These are phyloP conservation scores for Pangasianodon hypophthalmus DNA, from an alignment of 2,113 vertebrate species.

Conservation along the genomic window DNA sequence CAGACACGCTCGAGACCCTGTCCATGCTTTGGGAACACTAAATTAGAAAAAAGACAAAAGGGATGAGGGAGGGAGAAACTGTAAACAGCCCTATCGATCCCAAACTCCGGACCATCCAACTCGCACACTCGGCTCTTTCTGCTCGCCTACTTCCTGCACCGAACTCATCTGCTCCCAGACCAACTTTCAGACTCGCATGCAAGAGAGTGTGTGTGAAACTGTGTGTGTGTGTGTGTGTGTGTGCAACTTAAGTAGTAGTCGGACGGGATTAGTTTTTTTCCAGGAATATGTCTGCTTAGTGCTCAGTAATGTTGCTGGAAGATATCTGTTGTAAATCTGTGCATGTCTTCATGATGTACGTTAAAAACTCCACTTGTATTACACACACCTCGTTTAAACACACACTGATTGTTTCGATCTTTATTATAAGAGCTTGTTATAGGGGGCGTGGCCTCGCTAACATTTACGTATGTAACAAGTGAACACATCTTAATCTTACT, in stretches of 20 bases:
- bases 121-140: conserved; percentile 23
- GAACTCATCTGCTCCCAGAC: conserved; percentile 22
- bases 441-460: neutral
- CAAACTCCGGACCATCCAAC: conserved; percentile 75
- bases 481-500: neutral
- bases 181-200: conserved; percentile 9
- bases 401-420: neutral
- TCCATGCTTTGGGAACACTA: conserved; percentile 81
- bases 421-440: neutral
- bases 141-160: conserved; percentile 56
- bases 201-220: neutral
- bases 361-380: neutral
- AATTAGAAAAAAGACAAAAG: conserved; percentile 82
- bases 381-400: neutral
- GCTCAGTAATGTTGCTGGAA: neutral
- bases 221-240: conserved; percentile 56
- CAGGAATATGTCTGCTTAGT: neutral
- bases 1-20: conserved; percentile 75
- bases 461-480: neutral
- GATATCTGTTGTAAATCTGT: neutral
- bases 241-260: neutral
- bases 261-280: neutral
- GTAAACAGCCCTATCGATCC: conserved; percentile 78
- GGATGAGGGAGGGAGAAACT: conserved; percentile 76
- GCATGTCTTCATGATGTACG: neutral